Percentiles rank a stretch among this genome's conserved stretches.
Evolutionary conservation across 2,797 vertebrate species (phyloP).

Genomic region (Onychomys torridus): DNA sequence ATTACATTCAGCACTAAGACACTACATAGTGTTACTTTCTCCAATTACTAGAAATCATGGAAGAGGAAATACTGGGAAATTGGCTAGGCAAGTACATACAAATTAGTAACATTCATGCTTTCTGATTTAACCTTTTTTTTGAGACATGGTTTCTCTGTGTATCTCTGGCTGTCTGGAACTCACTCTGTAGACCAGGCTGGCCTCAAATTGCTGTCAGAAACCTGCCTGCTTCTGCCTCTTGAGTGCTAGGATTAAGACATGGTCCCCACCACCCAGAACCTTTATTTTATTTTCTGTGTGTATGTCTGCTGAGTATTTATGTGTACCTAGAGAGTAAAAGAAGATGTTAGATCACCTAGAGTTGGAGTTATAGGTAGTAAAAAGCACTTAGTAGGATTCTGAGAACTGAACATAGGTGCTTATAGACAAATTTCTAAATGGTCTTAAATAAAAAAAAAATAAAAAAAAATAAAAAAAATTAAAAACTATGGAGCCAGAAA

Average conservation of each 20-base stretch:
- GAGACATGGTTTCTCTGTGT: background rate
- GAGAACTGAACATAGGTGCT: background rate
- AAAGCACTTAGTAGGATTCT: background rate
- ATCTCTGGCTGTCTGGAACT: background rate
- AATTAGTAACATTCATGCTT: background rate
- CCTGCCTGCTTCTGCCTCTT: background rate
- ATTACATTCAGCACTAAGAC: conserved; percentile 47
- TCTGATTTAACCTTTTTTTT: background rate
- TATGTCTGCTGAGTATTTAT: background rate
- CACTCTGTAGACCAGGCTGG: background rate
- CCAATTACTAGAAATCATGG: conserved; percentile 55
- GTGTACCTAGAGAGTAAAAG: background rate
- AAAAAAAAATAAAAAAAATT: too few relatives aligned
- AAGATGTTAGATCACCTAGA: background rate
- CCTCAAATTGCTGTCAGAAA: background rate
- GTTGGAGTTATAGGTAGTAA: background rate
- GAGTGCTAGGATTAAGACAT: background rate
- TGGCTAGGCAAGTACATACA: conserved; percentile 39
- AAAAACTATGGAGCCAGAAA: too few relatives aligned
- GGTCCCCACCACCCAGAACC: background rate
- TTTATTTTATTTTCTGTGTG: background rate
- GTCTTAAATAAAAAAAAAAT: too few relatives aligned
- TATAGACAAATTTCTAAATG: too few relatives aligned
- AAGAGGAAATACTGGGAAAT: conserved; percentile 58
- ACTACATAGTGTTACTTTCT: conserved; percentile 29